phyloP scores from a whole-genome alignment of 1,140 invertebrate genomes.

The Leptonema lineaticorne region DNA sequence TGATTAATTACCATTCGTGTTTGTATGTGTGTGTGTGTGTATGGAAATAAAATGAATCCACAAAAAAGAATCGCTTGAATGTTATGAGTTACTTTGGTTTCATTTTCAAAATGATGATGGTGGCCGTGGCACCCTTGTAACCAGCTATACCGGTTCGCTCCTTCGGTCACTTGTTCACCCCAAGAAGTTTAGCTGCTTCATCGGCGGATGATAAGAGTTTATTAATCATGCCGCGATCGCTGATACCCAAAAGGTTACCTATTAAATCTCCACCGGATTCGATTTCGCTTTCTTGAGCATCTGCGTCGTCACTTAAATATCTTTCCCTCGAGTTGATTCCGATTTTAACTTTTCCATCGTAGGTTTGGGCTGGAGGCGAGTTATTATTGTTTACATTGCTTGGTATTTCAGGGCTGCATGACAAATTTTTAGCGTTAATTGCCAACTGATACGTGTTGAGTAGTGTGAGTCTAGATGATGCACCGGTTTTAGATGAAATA shows the following conservation, averaged over 20 bases:
- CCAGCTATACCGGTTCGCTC: neutral
- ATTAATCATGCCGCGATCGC: slow-evolving; percentile 83
- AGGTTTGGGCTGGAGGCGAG: slow-evolving; percentile 48
- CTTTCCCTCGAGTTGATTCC: slow-evolving; percentile 46
- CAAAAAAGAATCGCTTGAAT: no score
- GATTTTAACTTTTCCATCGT: slow-evolving; percentile 58
- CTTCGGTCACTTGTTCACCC: slow-evolving; percentile 70
- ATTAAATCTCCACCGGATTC: slow-evolving; percentile 76
- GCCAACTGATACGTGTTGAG: slow-evolving; percentile 37
- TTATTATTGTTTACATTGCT: slow-evolving; percentile 59
- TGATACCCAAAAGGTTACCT: slow-evolving; percentile 84
- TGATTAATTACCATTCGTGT: no score
- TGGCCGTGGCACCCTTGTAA: slow-evolving; percentile 11
- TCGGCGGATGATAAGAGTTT: slow-evolving; percentile 81
- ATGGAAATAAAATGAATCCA: no score
- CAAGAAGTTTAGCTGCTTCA: slow-evolving; percentile 83
- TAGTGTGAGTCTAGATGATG: slow-evolving; percentile 35
- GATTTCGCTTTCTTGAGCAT: slow-evolving; percentile 53
- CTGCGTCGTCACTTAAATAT: slow-evolving; percentile 50
- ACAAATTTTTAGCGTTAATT: slow-evolving; percentile 43
- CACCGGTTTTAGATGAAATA: slow-evolving; percentile 42
- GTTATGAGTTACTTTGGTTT: neutral
- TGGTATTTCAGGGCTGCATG: slow-evolving; percentile 46
- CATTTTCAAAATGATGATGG: slow-evolving; percentile 24
- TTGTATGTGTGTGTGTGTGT: no score